Evolutionary conservation across 2,113 vertebrate genomes (phyloP).

Genomic region (Progne subis): DNA sequence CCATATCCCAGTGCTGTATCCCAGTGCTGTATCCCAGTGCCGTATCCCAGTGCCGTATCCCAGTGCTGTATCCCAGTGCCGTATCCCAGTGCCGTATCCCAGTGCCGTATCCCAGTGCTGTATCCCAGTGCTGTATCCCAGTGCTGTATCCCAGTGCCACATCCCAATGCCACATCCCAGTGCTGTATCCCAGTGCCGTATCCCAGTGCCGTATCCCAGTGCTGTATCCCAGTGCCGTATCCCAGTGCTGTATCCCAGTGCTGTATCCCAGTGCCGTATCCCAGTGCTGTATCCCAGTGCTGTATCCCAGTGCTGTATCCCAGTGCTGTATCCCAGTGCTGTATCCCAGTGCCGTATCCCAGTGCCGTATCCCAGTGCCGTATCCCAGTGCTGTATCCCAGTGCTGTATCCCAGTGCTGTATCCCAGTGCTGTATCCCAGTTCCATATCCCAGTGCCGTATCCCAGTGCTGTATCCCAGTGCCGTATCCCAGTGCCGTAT

Average conservation of each 20-base stretch:
- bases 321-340: background rate
- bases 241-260: background rate
- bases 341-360: rapidly evolving
- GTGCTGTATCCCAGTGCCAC: rapidly evolving
- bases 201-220: rapidly evolving
- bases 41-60: rapidly evolving
- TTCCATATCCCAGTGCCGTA: rapidly evolving
- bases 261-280: background rate
- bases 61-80: rapidly evolving
- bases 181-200: rapidly evolving
- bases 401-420: rapidly evolving
- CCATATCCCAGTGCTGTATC: no score
- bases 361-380: rapidly evolving
- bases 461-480: background rate
- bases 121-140: rapidly evolving
- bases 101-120: rapidly evolving
- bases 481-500: rapidly evolving
- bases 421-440: rapidly evolving
- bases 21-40: rapidly evolving
- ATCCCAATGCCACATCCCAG: rapidly evolving
- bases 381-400: rapidly evolving
- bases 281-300: background rate
- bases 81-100: background rate
- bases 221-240: no score
- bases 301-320: background rate